Percentiles rank a stretch among this genome's conserved stretches.
These are phyloP conservation scores for Thamnaconus septentrionalis DNA, from an alignment of 2,113 vertebrate species.

Conservation along the genomic window DNA sequence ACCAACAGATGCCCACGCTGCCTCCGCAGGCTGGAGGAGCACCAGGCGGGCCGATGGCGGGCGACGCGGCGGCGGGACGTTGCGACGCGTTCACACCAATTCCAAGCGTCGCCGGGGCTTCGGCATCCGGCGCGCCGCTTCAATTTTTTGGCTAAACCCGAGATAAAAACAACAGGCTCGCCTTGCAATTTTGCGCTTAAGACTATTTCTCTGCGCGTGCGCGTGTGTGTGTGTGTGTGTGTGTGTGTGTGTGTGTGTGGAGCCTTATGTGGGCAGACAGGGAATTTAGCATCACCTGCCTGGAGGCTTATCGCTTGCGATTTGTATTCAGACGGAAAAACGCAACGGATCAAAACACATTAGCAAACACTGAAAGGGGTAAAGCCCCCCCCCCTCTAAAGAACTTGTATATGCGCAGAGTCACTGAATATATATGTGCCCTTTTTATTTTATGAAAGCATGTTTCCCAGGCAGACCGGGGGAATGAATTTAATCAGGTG, in stretches of 20 bases:
- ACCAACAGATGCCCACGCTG: too few species aligned
- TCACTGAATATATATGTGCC: constrained; percentile 49
- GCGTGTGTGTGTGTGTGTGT: not conserved
- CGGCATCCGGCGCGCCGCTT: constrained; percentile 11
- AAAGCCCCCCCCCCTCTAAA: constrained; percentile 16
- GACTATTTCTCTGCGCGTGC: constrained; percentile 17
- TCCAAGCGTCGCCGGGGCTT: not conserved
- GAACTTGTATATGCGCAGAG: constrained; percentile 26
- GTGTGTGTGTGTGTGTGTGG: not conserved
- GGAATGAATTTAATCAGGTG: constrained; percentile 47
- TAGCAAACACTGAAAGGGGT: constrained; percentile 33
- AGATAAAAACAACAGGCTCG: constrained; percentile 12
- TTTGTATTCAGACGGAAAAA: constrained; percentile 57
- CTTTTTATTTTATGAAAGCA: constrained; percentile 33
- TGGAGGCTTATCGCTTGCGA: constrained; percentile 44
- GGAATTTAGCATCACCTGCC: constrained; percentile 50
- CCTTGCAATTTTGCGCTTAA: constrained; percentile 26
- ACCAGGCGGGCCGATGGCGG: too few species aligned
- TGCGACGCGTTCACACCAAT: constrained; percentile 6
- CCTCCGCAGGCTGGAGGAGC: too few species aligned
- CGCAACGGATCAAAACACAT: constrained; percentile 44
- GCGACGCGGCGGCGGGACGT: too few species aligned
- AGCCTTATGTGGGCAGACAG: constrained; percentile 33
- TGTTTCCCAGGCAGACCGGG: constrained; percentile 31
- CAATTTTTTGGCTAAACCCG: constrained; percentile 13